These are phyloP conservation scores for Euplagia quadripunctaria DNA, from an alignment of 2,888 invertebrate genomes.

Conservation along the genomic window DNA sequence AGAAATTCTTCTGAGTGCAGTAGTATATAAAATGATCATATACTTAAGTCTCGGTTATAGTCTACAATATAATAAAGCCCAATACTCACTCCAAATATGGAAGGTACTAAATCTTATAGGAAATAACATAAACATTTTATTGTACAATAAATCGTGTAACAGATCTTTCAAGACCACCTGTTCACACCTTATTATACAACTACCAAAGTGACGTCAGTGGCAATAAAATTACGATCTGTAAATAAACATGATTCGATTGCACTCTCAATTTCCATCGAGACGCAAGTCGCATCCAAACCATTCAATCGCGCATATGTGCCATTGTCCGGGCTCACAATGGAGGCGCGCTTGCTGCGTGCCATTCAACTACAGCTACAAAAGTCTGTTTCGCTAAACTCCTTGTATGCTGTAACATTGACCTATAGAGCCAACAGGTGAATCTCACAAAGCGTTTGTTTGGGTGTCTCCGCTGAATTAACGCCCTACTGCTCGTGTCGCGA, in stretches of 20 bases:
- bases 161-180: slow-evolving; percentile 16
- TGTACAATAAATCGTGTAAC: slow-evolving; percentile 7
- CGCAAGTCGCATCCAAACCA: slow-evolving; percentile 73
- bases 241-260: slow-evolving; percentile 57
- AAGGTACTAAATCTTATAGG: background rate
- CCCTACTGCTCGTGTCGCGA: slow-evolving; percentile 53
- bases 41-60: background rate
- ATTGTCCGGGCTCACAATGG: slow-evolving; percentile 79
- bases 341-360: slow-evolving; percentile 67
- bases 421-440: slow-evolving; percentile 85
- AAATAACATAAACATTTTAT: slow-evolving; percentile 3
- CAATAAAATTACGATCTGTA: slow-evolving; percentile 49
- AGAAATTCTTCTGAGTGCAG: too few species aligned
- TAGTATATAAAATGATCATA: too few species aligned
- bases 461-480: slow-evolving; percentile 78
- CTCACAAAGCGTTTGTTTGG: slow-evolving; percentile 82
- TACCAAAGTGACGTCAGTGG: slow-evolving; percentile 25
- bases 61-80: background rate
- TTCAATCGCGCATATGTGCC: slow-evolving; percentile 81
- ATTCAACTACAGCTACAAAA: slow-evolving; percentile 79
- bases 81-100: background rate
- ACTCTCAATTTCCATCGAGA: slow-evolving; percentile 80
- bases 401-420: slow-evolving; percentile 85
- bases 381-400: slow-evolving; percentile 85
- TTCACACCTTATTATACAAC: slow-evolving; percentile 19